Evolutionary conservation across 2,113 vertebrate genomes (phyloP).

Genomic region (Ceuthmochares aereus): DNA sequence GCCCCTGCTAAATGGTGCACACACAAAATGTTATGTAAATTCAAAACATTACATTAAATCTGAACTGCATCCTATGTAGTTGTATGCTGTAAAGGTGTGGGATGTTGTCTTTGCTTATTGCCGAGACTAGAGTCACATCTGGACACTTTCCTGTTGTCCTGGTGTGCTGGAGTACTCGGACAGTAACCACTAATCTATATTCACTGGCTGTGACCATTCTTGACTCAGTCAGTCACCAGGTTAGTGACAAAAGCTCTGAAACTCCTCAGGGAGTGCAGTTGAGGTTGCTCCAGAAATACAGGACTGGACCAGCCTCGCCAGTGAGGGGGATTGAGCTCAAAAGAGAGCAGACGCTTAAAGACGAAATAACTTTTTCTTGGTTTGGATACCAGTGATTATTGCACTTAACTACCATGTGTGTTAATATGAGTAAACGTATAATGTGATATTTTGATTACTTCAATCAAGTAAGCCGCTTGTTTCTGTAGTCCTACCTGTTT

Average conservation of each 20-base stretch:
- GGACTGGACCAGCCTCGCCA: neutral
- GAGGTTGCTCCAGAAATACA: neutral
- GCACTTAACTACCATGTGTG: fast-evolving
- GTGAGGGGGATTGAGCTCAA: neutral
- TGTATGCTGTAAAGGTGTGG: fast-evolving
- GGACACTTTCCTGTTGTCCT: slow-evolving; percentile 23
- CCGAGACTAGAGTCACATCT: slow-evolving; percentile 77
- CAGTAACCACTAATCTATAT: slow-evolving; percentile 65
- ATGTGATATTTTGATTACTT: neutral
- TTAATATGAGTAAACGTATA: neutral
- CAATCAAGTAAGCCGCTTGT: neutral
- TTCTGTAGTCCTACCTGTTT: neutral
- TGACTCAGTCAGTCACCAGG: slow-evolving; percentile 56
- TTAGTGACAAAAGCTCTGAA: slow-evolving; percentile 54
- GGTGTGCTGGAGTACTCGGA: slow-evolving; percentile 77
- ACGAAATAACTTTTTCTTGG: neutral
- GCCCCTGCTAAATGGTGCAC: fast-evolving
- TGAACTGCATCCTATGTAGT: fast-evolving
- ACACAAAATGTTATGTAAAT: neutral
- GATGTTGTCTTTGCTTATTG: neutral
- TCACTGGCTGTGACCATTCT: slow-evolving; percentile 43
- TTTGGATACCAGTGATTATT: neutral
- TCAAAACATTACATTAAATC: fast-evolving
- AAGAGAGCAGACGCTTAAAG: fast-evolving
- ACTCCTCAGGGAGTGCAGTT: fast-evolving